Evolutionary conservation across 2,797 vertebrate genomes (phyloP), one percentile per base, ranked within the genome.

Genomic region (Knipowitschia caucasica): DNA sequence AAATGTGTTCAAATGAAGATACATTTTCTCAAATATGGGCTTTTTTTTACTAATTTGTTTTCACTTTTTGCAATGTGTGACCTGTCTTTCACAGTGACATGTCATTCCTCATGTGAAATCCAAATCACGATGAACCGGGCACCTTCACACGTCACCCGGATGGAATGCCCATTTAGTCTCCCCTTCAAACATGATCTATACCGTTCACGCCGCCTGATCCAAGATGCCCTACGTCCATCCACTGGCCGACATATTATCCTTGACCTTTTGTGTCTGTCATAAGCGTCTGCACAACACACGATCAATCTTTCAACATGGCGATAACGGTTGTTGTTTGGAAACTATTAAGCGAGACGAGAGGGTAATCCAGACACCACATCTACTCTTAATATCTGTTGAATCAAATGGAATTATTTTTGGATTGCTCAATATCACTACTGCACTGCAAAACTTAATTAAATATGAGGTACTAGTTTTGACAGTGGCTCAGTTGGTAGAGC

Each of bases 301-400:
- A 31, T 50, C 39, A 58, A 18, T 11, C 44, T 21, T 51, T 40
- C 29, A 39, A 58, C 52, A 35, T 7, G 21, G 26, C 44, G 12
- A 46, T 29, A 25, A 24, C 40, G 21, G 18, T 7, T 8, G 8
- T 27, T 47, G 27, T 47, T 47, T 20, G 20, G 27, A 15, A 11
- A 11, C 54, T 31, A 25, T 52, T 64, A 53, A n/a, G 35, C 25
- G 21, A 42, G 35, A 52, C 29, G 7, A 40, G 20, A 21, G 38
- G 4, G 38, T 54, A 53, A 29, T 62, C 68, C 53, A 64, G 49
- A 75, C 62, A 56, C 12, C n/a, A 1, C 44, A 7, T 24, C 27
- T 10, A 27, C 52, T 58, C 39, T 63, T 77, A 31, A 49, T 68
- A 24, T 64, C 39, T 46, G 3, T 5, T n/a, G n/a, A n/a, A n/a